Base-by-base conservation (phyloP, 2,113 vertebrate genomes). In the Crotalus tigris region DNA sequence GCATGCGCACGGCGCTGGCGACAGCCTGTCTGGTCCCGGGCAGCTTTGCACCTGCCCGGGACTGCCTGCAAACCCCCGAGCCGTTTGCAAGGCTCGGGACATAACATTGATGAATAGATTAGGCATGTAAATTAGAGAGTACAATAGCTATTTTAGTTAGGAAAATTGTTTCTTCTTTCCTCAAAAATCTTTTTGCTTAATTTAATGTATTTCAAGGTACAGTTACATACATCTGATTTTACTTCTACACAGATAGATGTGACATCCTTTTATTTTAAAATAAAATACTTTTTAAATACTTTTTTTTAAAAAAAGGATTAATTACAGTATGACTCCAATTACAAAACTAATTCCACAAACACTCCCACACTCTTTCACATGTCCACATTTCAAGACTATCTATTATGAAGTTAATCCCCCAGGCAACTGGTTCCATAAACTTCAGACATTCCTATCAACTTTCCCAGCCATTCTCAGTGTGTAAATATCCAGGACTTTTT, bases 281-380 rank as follows among this genome's bases (percentile, higher is more conserved):
- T 69, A 69, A 69, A 69, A n/a, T 69, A 69, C 61, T 13, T 69
- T 69, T 69, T n/a, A 69, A 69, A 69, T 69, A 10, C 58, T 59
- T 69, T n/a, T 64, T 64, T 69, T n/a, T 13, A 15, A 15, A n/a
- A 55, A 81, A 90, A 24, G 29, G 17, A 86, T 90, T 93, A 90
- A 93, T 93, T 85, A 86, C 39, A 5, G 17, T 1, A 15, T 44
- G 81, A 59, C 46, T 0, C 0, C 24, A 6, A 0, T 0, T 33
- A 57, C 51, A 26, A 75, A 91, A 51, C 19, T 53, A 4, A 17
- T 1, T 58, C 51, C 0, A 0, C 54, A 39, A 64, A 92, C 10
- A 1, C n/a, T 0, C 0, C 55, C 54, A 46, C 33, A 7, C 0
- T 0, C 0, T 0, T 29, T 19, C 92, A 86, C 8, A 1, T 92